phyloP scores from a whole-genome alignment of 2,113 vertebrate species.

The Lepus americanus region DNA sequence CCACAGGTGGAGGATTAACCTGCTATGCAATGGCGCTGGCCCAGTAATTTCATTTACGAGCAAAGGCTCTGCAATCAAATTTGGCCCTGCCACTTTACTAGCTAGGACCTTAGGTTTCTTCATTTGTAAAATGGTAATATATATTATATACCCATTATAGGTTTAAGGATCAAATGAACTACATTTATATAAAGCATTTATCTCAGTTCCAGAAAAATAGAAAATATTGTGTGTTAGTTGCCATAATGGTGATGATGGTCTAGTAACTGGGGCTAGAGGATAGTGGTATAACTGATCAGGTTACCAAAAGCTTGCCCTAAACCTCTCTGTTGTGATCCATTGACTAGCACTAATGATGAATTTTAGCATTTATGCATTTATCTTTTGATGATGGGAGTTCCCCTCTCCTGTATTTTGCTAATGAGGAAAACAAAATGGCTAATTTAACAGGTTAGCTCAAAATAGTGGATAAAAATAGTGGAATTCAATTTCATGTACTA shows the following conservation, averaged over 20 bases:
- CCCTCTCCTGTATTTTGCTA: neutral
- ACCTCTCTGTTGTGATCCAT: neutral
- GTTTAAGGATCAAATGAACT: neutral
- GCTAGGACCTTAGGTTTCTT: neutral
- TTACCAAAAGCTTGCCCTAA: conserved; percentile 4
- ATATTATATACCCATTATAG: neutral
- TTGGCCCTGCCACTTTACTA: neutral
- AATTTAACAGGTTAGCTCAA: conserved; percentile 32
- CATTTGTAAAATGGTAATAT: neutral
- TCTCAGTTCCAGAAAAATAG: neutral
- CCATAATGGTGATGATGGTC: neutral
- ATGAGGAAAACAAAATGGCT: conserved; percentile 13
- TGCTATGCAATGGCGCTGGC: too few relatives aligned
- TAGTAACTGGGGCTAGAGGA: neutral
- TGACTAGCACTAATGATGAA: neutral
- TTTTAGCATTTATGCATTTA: neutral
- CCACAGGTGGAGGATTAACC: too few relatives aligned
- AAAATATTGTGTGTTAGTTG: neutral
- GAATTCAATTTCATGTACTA: neutral
- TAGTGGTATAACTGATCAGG: neutral
- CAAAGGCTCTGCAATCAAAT: conserved; percentile 3
- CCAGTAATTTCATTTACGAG: conserved; percentile 7
- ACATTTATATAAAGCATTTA: neutral
- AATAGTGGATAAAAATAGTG: conserved; percentile 17
- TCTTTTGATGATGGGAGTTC: conserved; percentile 13